phyloP scores from a whole-genome alignment of 2,797 vertebrate genomes.

The Thamnophis elegans region DNA sequence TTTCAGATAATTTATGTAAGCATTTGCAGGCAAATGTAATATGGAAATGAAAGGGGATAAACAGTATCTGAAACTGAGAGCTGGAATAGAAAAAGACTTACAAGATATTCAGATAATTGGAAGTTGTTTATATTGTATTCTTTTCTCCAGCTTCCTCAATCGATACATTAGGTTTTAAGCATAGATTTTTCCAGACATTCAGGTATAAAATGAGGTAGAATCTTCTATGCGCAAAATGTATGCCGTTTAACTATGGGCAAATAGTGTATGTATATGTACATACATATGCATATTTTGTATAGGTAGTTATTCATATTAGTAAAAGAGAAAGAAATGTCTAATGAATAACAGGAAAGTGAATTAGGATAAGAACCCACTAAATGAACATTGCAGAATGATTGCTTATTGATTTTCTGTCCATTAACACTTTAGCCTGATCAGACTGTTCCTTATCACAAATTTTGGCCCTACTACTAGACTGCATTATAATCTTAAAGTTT shows the following conservation, averaged over 20 bases:
- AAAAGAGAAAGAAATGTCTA: neutral
- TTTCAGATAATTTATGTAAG: neutral
- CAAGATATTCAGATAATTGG: neutral
- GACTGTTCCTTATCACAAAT: neutral
- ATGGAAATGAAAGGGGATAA: constrained; percentile 1
- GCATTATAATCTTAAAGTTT: neutral
- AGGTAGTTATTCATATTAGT: neutral
- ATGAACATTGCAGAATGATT: neutral
- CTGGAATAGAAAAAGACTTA: neutral
- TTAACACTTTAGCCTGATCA: neutral
- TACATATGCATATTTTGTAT: neutral
- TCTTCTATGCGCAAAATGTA: neutral
- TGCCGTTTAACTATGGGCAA: neutral
- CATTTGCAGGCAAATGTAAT: neutral
- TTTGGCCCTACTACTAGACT: neutral
- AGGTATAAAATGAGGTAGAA: neutral
- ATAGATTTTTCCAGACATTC: neutral
- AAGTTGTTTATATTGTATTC: neutral
- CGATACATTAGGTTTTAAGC: neutral
- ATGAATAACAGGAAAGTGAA: neutral
- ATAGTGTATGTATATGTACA: neutral
- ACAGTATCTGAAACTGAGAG: constrained; percentile 33
- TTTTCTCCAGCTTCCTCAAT: neutral
- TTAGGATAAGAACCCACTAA: neutral
- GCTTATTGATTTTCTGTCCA: neutral